A percentile compares a stretch with the other conserved stretches of the same genome.
Evolutionary conservation across 2,113 vertebrate species (phyloP).

Genomic region (Laticauda colubrina): DNA sequence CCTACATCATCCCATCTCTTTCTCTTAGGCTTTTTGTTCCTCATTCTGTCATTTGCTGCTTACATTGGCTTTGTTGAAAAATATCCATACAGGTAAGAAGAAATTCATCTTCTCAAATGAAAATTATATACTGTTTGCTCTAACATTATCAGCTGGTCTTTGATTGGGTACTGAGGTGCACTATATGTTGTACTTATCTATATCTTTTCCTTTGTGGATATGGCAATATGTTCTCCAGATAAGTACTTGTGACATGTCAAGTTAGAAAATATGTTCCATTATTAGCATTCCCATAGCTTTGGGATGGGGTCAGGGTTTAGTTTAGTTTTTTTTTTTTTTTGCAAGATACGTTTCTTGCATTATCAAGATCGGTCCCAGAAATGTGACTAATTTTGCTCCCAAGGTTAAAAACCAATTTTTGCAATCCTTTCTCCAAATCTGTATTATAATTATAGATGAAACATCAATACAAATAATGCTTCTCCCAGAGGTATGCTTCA

Average conservation of each 20-base stretch:
- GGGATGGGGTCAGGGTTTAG: neutral
- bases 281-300: rapidly evolving
- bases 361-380: neutral
- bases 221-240: rapidly evolving
- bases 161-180: neutral
- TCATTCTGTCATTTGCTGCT: slow-evolving; percentile 13
- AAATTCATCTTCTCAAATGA: rapidly evolving
- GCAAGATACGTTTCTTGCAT: neutral
- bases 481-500: neutral
- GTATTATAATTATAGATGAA: neutral
- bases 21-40: slow-evolving; percentile 20
- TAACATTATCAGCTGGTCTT: neutral
- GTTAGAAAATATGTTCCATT: slow-evolving; percentile 11
- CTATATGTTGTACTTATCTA: neutral
- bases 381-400: neutral
- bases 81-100: slow-evolving; percentile 51
- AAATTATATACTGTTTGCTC: neutral
- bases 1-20: slow-evolving; percentile 17
- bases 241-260: neutral
- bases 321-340: neutral
- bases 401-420: neutral
- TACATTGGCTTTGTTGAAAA: slow-evolving; percentile 7
- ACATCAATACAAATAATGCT: neutral
- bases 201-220: neutral
- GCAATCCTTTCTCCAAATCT: neutral